A percentile compares a stretch with the other conserved stretches of the same genome.
Conservation (phyloP, 1,140 invertebrate species). For the Daktulosphaira vitifoliae region DNA sequence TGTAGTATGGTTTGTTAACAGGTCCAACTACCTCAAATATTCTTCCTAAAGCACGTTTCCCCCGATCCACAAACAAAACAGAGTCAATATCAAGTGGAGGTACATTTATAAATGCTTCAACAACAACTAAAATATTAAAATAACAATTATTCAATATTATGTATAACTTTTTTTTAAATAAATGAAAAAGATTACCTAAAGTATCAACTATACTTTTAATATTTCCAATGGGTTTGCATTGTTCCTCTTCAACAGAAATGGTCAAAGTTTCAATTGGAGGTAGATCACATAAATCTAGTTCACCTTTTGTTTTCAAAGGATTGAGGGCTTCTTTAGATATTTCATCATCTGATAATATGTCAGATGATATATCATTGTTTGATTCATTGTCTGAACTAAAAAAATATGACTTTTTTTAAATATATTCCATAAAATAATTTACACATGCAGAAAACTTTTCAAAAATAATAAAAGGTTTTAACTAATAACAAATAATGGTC, state of each 20-base stretch:
- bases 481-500: too few relatives aligned
- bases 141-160: conserved; percentile 1
- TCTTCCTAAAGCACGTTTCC: conserved; percentile 59
- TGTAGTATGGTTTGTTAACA: conserved; percentile 68
- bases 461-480: too few relatives aligned
- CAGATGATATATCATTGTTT: background rate
- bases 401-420: too few relatives aligned
- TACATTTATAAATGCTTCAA: conserved; percentile 56
- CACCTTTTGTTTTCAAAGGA: conserved; percentile 36
- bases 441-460: too few relatives aligned
- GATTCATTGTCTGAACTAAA: conserved; percentile 8
- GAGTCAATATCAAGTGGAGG: conserved; percentile 75
- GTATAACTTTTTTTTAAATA: background rate
- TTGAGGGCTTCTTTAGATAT: too few relatives aligned
- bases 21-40: conserved; percentile 86
- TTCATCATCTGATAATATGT: background rate
- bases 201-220: conserved; percentile 62
- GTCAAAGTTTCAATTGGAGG: conserved; percentile 74
- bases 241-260: conserved; percentile 64
- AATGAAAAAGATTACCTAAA: conserved; percentile 49
- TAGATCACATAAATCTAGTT: conserved; percentile 48
- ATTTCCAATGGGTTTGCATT: conserved; percentile 63
- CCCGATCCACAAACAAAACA: conserved; percentile 68
- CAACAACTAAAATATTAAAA: conserved; percentile 53
- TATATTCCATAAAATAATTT: too few relatives aligned